Base-by-base conservation (phyloP, 2,888 invertebrate genomes). In the Pomacea canaliculata region DNA sequence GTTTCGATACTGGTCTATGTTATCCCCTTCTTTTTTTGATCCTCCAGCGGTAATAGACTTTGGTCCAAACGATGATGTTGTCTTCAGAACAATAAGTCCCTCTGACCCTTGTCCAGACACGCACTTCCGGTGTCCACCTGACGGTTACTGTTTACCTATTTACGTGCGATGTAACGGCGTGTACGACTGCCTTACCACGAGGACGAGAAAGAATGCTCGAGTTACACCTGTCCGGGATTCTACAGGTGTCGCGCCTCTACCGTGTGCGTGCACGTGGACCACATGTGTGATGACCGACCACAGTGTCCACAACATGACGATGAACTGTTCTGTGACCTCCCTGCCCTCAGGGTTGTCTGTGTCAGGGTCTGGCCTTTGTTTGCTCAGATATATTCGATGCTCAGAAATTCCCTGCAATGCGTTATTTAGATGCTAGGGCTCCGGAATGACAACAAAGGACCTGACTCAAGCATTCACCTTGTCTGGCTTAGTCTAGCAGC, bases 291-390 rank as follows among this genome's bases (percentile, higher is more conserved):
- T 49, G 76, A 73, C 27, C 59, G 70, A 66, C 76, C 76, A 46
- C 78, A 78, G 68, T 78, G 78, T 46, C 78, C 78, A 8, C 48
- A 76, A 19, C 76, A 73, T n/a, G 78, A 78, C 56, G 78, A 78
- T 48, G 78, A 78, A 62, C 46, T 60, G 37, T 65, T 78, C 62
- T 78, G 78, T 48, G 10, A 73, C 51, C 12, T 63, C 16, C 51
- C 27, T 78, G 76, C 65, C 78, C 78, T 12, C 10, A 18, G 0
- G 70, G 60, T 19, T 78, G 78, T 62, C 13, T 46, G 4, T 76
- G 78, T 51, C 67, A 37, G 56, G 73, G 76, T 27, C 70, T 73
- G 71, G 78, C 76, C n/a, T 70, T 73, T n/a, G 16, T 49, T 7
- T 72, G 72, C 65, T 19, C 37, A 37, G 37, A 0, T 0, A 37